Conservation (phyloP, 2,797 vertebrate species). For the Buceros bicornis region DNA sequence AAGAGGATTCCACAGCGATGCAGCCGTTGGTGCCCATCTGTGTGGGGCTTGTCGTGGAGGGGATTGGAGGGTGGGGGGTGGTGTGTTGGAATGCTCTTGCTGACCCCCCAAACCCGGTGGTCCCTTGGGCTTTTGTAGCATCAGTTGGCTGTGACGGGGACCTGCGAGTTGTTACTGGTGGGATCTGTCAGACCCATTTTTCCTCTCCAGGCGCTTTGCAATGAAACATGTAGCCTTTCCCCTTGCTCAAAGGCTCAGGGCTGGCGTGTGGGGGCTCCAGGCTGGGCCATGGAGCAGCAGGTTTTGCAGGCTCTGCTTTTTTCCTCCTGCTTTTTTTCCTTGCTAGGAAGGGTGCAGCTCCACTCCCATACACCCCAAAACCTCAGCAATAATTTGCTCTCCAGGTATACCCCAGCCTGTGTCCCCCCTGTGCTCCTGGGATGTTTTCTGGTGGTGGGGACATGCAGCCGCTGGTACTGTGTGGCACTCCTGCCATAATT, state of each 20-base stretch:
- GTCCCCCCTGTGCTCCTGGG: background rate
- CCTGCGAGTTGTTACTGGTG: background rate
- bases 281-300: background rate
- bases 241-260: background rate
- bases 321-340: background rate
- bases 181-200: background rate
- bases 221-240: background rate
- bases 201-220: background rate
- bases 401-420: background rate
- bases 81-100: accelerated
- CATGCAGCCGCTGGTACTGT: background rate
- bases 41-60: accelerated
- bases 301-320: background rate
- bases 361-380: accelerated
- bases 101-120: accelerated
- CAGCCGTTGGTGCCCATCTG: accelerated
- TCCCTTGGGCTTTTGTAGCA: accelerated
- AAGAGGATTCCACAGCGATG: accelerated
- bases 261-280: accelerated
- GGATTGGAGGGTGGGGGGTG: accelerated
- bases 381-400: accelerated
- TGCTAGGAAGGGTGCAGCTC: background rate
- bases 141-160: background rate
- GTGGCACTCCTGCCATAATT: background rate
- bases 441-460: background rate